Percentiles rank a stretch among this genome's conserved stretches.
Evolutionary conservation across 2,797 vertebrate genomes (phyloP).

Genomic region (Spea hammondii): DNA sequence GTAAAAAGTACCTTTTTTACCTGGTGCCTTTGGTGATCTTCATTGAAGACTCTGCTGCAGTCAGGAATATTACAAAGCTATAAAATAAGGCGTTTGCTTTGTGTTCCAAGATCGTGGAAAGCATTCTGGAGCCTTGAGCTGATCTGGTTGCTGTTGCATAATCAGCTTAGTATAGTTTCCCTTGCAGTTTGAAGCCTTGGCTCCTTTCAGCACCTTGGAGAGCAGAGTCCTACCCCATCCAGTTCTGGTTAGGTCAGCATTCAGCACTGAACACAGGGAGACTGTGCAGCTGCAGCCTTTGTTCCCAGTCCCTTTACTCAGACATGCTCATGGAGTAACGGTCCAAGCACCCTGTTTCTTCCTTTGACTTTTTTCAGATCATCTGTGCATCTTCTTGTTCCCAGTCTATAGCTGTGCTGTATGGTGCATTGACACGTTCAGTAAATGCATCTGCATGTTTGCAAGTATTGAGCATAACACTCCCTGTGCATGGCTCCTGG

Average conservation of each 20-base stretch:
- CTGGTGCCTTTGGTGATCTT: slow-evolving; percentile 20
- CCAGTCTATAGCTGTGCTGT: neutral
- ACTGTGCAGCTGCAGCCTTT: slow-evolving; percentile 19
- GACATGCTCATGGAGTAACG: neutral
- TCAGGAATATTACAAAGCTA: neutral
- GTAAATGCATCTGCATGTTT: neutral
- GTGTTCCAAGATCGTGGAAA: slow-evolving; percentile 8
- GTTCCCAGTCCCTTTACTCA: neutral
- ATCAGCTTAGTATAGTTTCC: slow-evolving; percentile 18
- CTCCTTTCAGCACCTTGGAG: slow-evolving; percentile 45
- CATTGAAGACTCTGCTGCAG: slow-evolving; percentile 25
- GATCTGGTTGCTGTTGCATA: slow-evolving; percentile 35
- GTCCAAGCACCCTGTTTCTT: neutral
- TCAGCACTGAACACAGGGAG: slow-evolving; percentile 12
- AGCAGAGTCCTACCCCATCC: slow-evolving; percentile 4
- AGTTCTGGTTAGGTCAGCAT: slow-evolving; percentile 25
- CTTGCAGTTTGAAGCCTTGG: slow-evolving; percentile 19
- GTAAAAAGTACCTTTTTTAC: slow-evolving; percentile 10
- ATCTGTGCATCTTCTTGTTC: neutral
- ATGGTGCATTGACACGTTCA: slow-evolving; percentile 5
- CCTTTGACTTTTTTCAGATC: neutral
- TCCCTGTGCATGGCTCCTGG: neutral
- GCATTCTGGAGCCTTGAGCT: slow-evolving; percentile 30
- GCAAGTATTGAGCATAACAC: neutral
- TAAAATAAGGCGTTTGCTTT: slow-evolving; percentile 33